Base-by-base conservation (phyloP, 2,888 invertebrate genomes). In the Epsilonema sp. region DNA sequence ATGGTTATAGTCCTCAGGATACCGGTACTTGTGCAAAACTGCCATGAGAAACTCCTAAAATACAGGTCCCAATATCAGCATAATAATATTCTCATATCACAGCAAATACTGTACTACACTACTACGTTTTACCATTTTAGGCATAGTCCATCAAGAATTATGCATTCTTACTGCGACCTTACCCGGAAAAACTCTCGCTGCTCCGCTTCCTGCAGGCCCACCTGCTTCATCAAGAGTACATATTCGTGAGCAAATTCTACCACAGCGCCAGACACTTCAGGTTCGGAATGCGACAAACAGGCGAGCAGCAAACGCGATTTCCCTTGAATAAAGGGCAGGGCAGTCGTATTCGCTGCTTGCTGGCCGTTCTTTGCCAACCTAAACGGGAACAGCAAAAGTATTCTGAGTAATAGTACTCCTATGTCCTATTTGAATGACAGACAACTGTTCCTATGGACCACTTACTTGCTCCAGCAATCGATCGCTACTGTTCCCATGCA, bases 261-360 rank as follows among this genome's bases (percentile, higher is more conserved):
- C 23, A 73, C 68, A 19, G 68, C 65, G 16, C 63, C 62, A 1
- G 72, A 73, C 0, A 73, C 71, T 54, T 71, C 71, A 55, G 72
- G 71, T 57, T 72, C 71, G 39, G 70, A 68, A 56, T 69, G 65
- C 38, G 62, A 63, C 31, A 74, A 62, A 55, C 70, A 71, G 47
- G 64, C 61, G 22, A 73, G 58, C 58, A 71, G 58, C 37, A 70
- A 56, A 1, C 66, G 64, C 37, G 71, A 57, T 57, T 73, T 73
- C 44, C 57, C 58, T 51, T 71, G 68, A 26, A 73, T 55, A 1
- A 63, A 58, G 25, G 56, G 53, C 19, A 55, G 47, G 11, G 55
- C 49, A 25, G 53, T 26, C 51, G 58, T 44, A 11, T 5, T 8
- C 56, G 60, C 51, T 50, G 58, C 44, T 44, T 49, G 31, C 58